Evolutionary conservation across 2,113 vertebrate species (phyloP).

Genomic region (Garra rufa): DNA sequence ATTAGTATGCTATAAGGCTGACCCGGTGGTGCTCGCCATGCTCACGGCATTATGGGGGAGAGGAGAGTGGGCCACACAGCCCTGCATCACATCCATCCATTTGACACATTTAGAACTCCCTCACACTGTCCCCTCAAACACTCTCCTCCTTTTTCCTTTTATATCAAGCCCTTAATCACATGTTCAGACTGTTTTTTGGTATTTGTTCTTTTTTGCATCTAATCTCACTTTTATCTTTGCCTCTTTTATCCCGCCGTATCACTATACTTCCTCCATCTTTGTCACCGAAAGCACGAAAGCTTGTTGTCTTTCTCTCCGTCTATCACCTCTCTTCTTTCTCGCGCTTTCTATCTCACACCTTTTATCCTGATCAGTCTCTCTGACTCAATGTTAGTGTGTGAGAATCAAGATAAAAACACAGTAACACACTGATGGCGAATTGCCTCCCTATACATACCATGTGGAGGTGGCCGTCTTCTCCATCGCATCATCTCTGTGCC

Average conservation of each 20-base stretch:
- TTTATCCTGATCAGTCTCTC: slow-evolving; percentile 18
- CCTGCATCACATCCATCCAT: slow-evolving; percentile 53
- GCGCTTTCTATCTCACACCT: slow-evolving; percentile 33
- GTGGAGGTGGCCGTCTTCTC: slow-evolving; percentile 30
- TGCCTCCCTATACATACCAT: slow-evolving; percentile 17
- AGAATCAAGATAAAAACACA: slow-evolving; percentile 27
- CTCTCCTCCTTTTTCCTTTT: slow-evolving; percentile 25
- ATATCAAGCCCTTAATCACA: not conserved
- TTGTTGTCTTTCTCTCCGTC: slow-evolving; percentile 13
- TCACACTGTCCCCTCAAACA: slow-evolving; percentile 36
- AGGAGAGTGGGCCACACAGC: slow-evolving; percentile 50
- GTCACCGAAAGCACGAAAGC: not conserved
- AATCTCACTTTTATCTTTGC: slow-evolving; percentile 35
- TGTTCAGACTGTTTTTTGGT: not conserved
- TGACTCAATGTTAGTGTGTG: slow-evolving; percentile 13
- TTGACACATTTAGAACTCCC: slow-evolving; percentile 58
- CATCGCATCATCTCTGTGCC: slow-evolving; percentile 31
- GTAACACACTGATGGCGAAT: slow-evolving; percentile 13
- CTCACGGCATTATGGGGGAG: slow-evolving; percentile 55
- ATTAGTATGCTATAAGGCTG: slow-evolving; percentile 57
- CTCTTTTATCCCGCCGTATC: not conserved
- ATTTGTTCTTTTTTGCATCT: slow-evolving; percentile 14
- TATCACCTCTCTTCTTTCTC: slow-evolving; percentile 17
- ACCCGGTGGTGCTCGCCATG: slow-evolving; percentile 41
- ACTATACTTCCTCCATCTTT: slow-evolving; percentile 12